These are phyloP conservation scores for Rosalia funebris DNA, from an alignment of 2,888 invertebrate genomes.

Conservation along the genomic window DNA sequence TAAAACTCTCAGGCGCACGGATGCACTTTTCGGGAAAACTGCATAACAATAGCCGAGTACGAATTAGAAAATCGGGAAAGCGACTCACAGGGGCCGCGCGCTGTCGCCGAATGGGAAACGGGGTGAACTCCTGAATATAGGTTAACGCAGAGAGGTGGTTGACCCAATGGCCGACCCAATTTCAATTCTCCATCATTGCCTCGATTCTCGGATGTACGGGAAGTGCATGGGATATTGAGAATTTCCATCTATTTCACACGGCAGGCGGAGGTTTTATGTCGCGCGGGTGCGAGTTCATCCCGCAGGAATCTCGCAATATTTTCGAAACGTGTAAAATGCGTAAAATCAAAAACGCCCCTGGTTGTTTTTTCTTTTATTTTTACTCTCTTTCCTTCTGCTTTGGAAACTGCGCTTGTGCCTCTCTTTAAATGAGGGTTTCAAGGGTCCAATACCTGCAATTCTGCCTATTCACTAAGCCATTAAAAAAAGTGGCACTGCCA, in stretches of 20 bases:
- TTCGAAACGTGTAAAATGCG: too few relatives aligned
- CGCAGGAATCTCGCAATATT: too few relatives aligned
- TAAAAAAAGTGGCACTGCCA: too few relatives aligned
- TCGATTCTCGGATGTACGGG: slow-evolving; percentile 17
- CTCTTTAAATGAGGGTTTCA: too few relatives aligned
- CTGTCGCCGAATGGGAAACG: slow-evolving; percentile 17
- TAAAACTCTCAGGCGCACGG: neutral
- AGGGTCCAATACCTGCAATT: too few relatives aligned
- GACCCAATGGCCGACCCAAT: slow-evolving; percentile 49
- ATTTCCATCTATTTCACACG: slow-evolving; percentile 29
- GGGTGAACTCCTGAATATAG: slow-evolving; percentile 30
- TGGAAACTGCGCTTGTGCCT: too few relatives aligned
- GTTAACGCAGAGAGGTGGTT: slow-evolving; percentile 46
- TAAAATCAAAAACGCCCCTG: too few relatives aligned
- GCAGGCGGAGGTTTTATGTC: too few relatives aligned
- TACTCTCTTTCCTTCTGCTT: too few relatives aligned
- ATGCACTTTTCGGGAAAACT: neutral
- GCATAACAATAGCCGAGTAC: neutral
- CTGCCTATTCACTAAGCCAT: too few relatives aligned
- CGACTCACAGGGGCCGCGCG: slow-evolving; percentile 3
- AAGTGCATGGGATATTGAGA: slow-evolving; percentile 18
- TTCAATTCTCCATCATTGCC: slow-evolving; percentile 28
- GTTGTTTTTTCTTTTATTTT: too few relatives aligned
- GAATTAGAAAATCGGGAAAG: slow-evolving; percentile 8
- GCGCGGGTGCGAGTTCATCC: too few relatives aligned